A percentile compares a stretch with the other conserved stretches of the same genome.
Conservation (phyloP, 2,888 invertebrate species). For the Drosophila atroscutellata region DNA sequence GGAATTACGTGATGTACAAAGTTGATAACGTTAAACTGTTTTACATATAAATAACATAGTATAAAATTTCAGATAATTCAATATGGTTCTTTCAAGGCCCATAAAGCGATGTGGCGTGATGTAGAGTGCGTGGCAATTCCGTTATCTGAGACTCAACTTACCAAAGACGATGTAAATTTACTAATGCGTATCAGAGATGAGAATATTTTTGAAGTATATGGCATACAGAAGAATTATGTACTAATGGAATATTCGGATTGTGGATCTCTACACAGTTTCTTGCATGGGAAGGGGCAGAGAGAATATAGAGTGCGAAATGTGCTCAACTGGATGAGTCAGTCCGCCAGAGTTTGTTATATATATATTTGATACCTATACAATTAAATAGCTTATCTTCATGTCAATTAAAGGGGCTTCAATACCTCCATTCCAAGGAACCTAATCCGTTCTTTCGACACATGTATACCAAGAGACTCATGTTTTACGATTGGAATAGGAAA, state of each 20-base stretch:
- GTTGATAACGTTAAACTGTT: too few species aligned
- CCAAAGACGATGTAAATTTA: not conserved
- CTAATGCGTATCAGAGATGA: not conserved
- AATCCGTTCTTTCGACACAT: too few species aligned
- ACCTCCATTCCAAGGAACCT: too few species aligned
- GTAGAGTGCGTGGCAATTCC: not conserved
- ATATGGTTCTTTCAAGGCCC: not conserved
- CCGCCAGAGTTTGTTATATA: not conserved
- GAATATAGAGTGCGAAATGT: conserved; percentile 1
- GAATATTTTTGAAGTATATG: not conserved
- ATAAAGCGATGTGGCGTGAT: not conserved
- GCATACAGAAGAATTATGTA: not conserved
- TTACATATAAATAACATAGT: too few species aligned
- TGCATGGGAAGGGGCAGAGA: not conserved
- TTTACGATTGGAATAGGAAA: rapidly evolving
- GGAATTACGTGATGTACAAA: too few species aligned
- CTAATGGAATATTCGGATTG: not conserved
- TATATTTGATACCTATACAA: too few species aligned
- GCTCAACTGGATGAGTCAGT: conserved; percentile 7
- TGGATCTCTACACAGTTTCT: not conserved
- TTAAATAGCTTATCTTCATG: too few species aligned
- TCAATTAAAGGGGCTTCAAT: too few species aligned
- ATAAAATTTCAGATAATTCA: too few species aligned
- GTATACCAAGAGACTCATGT: too few species aligned
- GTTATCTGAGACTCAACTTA: not conserved